Evolutionary conservation across 2,888 invertebrate species (phyloP).

Genomic region (Lydus trimaculatus): DNA sequence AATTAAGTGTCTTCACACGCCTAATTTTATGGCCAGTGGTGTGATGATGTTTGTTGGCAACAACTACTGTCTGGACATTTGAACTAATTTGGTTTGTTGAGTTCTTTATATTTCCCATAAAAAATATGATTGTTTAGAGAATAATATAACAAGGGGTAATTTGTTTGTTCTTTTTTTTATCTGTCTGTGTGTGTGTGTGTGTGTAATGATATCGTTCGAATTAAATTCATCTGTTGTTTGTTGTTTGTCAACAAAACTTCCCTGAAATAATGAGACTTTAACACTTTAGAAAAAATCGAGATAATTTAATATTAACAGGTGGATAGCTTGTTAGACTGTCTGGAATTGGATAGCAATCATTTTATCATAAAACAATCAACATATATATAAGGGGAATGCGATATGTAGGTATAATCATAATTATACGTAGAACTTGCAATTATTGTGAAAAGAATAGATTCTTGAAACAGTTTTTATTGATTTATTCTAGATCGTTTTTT

Average conservation of each 20-base stretch:
- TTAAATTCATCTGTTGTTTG: not conserved
- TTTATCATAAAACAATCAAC: conserved; percentile 32
- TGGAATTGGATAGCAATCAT: conserved; percentile 12
- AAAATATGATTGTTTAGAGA: conserved; percentile 33
- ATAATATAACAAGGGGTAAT: conserved; percentile 33
- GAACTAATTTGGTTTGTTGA: conserved; percentile 28
- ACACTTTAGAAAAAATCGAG: conserved; percentile 32
- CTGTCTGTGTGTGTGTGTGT: conserved; percentile 11
- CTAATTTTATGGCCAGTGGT: conserved; percentile 6
- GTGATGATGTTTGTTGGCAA: not conserved
- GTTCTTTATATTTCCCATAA: conserved; percentile 28
- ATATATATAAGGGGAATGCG: not conserved
- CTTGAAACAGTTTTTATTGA: not conserved
- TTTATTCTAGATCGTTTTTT: not conserved
- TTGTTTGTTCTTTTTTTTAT: conserved; percentile 28
- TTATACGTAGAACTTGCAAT: not conserved
- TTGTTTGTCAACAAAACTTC: conserved; percentile 22
- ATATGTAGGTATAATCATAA: not conserved
- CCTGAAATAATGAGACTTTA: conserved; percentile 22
- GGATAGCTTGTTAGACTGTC: conserved; percentile 31
- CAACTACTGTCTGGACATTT: conserved; percentile 9
- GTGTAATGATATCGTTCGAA: not conserved
- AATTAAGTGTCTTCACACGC: conserved; percentile 26
- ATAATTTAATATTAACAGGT: conserved; percentile 33
- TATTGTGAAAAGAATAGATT: not conserved